Percentiles rank a stretch among this genome's conserved stretches.
Evolutionary conservation across 1,140 invertebrate genomes (phyloP).

Genomic region (Apis laboriosa): DNA sequence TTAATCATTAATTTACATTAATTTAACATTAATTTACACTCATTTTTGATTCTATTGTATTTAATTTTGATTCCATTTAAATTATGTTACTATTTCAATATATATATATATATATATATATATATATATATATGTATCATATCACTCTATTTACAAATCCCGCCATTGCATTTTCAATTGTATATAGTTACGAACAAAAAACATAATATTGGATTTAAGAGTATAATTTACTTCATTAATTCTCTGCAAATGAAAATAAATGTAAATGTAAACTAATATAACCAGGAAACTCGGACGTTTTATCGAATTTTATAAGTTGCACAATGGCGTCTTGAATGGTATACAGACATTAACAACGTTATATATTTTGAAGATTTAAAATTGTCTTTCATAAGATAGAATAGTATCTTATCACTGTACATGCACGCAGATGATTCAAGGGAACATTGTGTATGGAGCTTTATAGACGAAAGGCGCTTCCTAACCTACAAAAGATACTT

Average conservation of each 20-base stretch:
- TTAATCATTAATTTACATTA: not conserved
- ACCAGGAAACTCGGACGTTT: not conserved
- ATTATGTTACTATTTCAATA: too few species aligned
- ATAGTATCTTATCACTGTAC: not conserved
- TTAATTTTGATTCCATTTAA: too few species aligned
- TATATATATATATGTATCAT: too few species aligned
- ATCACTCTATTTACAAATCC: not conserved
- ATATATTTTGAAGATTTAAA: not conserved
- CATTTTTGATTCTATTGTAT: too few species aligned
- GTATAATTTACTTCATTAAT: not conserved
- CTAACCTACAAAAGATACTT: conserved; percentile 61
- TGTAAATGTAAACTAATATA: not conserved
- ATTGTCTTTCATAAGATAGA: not conserved
- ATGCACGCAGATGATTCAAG: not conserved
- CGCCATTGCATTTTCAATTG: not conserved
- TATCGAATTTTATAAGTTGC: not conserved
- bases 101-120: too few species aligned
- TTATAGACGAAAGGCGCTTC: conserved; percentile 38
- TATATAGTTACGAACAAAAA: not conserved
- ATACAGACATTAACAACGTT: not conserved
- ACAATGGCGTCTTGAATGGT: not conserved
- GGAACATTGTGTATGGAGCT: conserved; percentile 25
- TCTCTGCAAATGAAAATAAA: too few species aligned
- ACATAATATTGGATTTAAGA: not conserved
- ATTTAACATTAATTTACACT: not conserved